Conservation (phyloP, 2,797 vertebrate species). For the Karalla daura region DNA sequence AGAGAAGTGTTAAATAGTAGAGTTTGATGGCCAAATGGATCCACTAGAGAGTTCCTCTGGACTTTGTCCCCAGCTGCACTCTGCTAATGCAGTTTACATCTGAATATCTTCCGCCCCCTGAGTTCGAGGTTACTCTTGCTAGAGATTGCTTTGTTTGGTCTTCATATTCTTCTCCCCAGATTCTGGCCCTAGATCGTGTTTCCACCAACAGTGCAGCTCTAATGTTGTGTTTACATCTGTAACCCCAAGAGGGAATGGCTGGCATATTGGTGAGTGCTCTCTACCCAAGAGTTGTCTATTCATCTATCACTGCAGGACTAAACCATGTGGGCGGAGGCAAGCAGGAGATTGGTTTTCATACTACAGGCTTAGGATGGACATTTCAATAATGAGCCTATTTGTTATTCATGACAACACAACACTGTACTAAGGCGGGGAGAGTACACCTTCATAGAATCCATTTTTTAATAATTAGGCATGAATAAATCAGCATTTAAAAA, state of each 20-base stretch:
- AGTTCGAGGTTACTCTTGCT: constrained; percentile 3
- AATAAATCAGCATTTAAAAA: constrained; percentile 61
- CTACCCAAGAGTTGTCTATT: constrained; percentile 30
- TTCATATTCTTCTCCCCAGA: not conserved
- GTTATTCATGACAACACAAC: constrained; percentile 72
- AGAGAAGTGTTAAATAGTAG: constrained; percentile 30
- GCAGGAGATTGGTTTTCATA: constrained; percentile 70
- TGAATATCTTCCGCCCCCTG: not conserved
- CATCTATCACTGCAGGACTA: constrained; percentile 62
- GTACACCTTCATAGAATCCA: constrained; percentile 47
- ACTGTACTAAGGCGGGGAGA: constrained; percentile 42
- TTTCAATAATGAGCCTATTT: constrained; percentile 76
- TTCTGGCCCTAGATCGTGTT: constrained; percentile 8
- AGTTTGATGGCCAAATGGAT: constrained; percentile 26
- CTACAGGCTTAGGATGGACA: constrained; percentile 61
- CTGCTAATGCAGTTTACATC: constrained; percentile 9
- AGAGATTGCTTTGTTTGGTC: not conserved
- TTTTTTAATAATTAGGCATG: constrained; percentile 58
- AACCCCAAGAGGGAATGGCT: constrained; percentile 27
- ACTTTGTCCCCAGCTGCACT: not conserved
- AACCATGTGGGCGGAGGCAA: constrained; percentile 70
- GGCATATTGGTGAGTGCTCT: constrained; percentile 39
- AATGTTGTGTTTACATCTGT: constrained; percentile 35
- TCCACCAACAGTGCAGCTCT: not conserved
- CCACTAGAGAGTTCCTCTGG: not conserved